Base-by-base conservation (phyloP, 2,113 vertebrate species). In the Corythoichthys intestinalis region DNA sequence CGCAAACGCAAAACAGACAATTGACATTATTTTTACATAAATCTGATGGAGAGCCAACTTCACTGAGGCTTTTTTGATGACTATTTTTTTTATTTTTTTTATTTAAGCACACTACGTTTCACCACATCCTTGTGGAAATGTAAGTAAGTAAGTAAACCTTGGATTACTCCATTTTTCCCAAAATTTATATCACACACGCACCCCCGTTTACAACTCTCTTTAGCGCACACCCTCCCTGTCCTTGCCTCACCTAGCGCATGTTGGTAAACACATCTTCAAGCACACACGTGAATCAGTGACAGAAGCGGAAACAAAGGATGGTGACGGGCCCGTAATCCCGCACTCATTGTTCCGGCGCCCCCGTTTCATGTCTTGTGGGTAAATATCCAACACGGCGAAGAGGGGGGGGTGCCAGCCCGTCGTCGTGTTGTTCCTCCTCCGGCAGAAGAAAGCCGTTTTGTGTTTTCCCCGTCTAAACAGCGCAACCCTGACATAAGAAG, bases 271-370 rank as follows among this genome's bases (percentile, higher is more conserved):
- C 91, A 93, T 96, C 94, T 93, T 94, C 95, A 97, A 98, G 96
- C 95, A 97, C 96, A 96, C 95, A 94, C 91, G 83, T 81, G 92
- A 93, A 95, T 95, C 94, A 94, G 90, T 93, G 93, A 92, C 90
- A 91, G 90, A 94, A 92, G 94, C 92, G 93, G 94, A 81, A 75
- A 86, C 69, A 70, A 71, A 82, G 78, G 80, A 79, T 82, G 48
- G 81, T 91, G 86, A 87, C 80, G 89, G 92, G 88, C 91, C 92
- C 90, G 85, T 93, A 93, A 94, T 94, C 92, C 91, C 88, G 85
- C 90, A 91, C 91, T 93, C 92, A 88, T 86, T 75, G 88, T 92
- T 92, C 92, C 91, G 91, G 90, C 90, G 95, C 95, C 95, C 92
- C 93, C 94, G 94, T 94, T 93, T 94, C 95, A 89, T 91, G 86